Conservation (phyloP, 2,113 vertebrate genomes). For the Pseudopipra pipra region DNA sequence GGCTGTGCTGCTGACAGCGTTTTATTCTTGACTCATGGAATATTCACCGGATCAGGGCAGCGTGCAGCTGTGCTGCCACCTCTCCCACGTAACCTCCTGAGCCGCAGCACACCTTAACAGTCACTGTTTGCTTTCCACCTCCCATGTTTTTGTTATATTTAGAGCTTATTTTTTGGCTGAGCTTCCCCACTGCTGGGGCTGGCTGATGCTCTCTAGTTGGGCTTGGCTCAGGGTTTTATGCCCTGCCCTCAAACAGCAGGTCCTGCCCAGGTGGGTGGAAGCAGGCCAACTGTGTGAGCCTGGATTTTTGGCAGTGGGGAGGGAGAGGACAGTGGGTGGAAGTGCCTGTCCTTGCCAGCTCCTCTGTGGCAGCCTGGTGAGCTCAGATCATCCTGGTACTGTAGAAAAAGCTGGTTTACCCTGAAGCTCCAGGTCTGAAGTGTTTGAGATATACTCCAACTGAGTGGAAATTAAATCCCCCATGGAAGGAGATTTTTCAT, state of each 20-base stretch:
- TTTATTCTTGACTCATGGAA: neutral
- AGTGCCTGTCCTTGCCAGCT: neutral
- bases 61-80: neutral
- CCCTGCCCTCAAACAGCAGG: neutral
- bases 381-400: neutral
- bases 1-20: neutral
- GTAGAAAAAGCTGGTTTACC: accelerated
- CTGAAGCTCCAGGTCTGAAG: neutral
- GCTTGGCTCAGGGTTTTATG: neutral
- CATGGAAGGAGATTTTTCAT: neutral
- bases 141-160: neutral
- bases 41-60: accelerated
- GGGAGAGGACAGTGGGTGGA: neutral
- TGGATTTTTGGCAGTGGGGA: neutral
- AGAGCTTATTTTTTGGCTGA: neutral
- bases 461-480: neutral
- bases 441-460: accelerated
- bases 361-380: neutral
- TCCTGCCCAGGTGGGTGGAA: conserved; percentile 10
- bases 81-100: neutral
- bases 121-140: neutral
- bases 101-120: neutral
- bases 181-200: neutral
- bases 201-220: neutral
- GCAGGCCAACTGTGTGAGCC: neutral